Evolutionary conservation across 2,797 vertebrate species (phyloP).

Genomic region (Argentina silus): DNA sequence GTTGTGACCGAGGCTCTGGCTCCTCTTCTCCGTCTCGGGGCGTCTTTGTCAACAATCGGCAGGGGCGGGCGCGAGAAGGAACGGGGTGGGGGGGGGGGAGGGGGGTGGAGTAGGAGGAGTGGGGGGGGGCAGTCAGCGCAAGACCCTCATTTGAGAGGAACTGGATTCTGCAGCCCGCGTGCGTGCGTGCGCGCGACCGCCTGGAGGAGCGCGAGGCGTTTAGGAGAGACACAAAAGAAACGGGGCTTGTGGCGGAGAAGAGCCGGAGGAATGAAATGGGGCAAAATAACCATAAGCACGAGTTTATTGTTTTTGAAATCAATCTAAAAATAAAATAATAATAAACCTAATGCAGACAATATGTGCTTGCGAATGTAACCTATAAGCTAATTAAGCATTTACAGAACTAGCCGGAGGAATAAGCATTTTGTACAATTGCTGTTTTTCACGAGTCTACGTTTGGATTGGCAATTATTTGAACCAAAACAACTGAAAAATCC

Average conservation of each 20-base stretch:
- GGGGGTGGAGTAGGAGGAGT: slow-evolving; percentile 60
- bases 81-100: slow-evolving; percentile 57
- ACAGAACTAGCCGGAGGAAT: no score
- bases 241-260: slow-evolving; percentile 20
- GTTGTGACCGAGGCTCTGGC: not conserved
- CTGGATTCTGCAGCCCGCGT: slow-evolving; percentile 64
- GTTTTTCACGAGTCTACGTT: no score
- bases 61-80: slow-evolving; percentile 66
- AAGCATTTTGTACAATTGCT: no score
- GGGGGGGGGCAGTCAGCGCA: slow-evolving; percentile 49
- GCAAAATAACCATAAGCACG: not conserved
- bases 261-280: slow-evolving; percentile 25
- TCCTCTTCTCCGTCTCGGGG: slow-evolving; percentile 59
- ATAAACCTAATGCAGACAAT: no score
- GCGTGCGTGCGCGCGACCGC: slow-evolving; percentile 61
- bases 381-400: no score
- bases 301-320: no score
- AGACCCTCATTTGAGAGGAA: slow-evolving; percentile 56
- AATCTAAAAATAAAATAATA: no score
- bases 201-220: slow-evolving; percentile 53
- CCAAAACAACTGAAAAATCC: no score
- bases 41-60: slow-evolving; percentile 83
- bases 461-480: no score
- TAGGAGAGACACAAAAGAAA: slow-evolving; percentile 62
- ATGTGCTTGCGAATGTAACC: no score